phyloP scores from a whole-genome alignment of 2,888 invertebrate genomes.

The Pterobdella sp. region DNA sequence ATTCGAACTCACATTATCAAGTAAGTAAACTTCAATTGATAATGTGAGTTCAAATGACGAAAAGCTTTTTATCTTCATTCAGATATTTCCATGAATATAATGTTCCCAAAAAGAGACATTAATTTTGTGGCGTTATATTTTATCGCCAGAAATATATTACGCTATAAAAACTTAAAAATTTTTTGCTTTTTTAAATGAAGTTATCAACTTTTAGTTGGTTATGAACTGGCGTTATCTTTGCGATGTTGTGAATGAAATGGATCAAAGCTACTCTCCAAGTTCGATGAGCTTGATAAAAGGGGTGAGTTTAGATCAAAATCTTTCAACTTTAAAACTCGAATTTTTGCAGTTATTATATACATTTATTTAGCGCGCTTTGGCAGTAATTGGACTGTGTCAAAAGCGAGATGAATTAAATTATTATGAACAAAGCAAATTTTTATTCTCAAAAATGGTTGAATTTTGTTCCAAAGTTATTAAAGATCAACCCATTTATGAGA shows the following conservation, averaged over 20 bases:
- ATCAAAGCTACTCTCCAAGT: not conserved
- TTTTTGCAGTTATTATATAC: not conserved
- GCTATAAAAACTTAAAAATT: no score
- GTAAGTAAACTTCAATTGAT: not conserved
- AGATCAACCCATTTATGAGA: conserved; percentile 24
- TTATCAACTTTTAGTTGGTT: not conserved
- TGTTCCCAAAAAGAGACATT: no score
- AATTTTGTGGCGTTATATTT: no score
- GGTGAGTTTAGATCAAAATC: not conserved
- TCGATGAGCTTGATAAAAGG: conserved; percentile 17
- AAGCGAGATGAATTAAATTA: no score
- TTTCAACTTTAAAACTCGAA: not conserved
- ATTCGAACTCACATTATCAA: no score
- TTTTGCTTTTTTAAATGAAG: no score
- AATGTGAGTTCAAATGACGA: not conserved
- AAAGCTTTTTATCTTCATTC: not conserved
- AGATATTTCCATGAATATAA: not conserved
- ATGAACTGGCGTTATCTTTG: conserved; percentile 20
- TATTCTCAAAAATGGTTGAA: no score
- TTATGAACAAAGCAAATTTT: not conserved
- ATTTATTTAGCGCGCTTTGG: no score
- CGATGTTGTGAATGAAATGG: conserved; percentile 15
- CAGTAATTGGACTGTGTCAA: no score
- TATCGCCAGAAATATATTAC: no score
- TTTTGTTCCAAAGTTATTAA: not conserved